A percentile compares a stretch with the other conserved stretches of the same genome.
Evolutionary conservation across 1,140 invertebrate genomes (phyloP).

Genomic region (Ephestia elutella): DNA sequence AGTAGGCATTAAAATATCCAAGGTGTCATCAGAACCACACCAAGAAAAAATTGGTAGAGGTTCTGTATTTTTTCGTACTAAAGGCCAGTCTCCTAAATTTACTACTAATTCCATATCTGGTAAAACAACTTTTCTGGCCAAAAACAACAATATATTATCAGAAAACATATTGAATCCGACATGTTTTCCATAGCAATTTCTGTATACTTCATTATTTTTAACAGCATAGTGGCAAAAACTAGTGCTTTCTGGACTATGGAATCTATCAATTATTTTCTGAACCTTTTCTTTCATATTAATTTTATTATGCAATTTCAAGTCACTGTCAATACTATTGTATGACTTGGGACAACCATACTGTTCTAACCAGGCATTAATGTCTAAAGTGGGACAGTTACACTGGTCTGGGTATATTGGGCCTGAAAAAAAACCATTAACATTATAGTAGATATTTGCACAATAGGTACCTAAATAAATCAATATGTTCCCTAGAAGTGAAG

Average conservation of each 20-base stretch:
- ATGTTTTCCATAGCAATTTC: conserved; percentile 94
- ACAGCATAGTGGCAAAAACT: conserved; percentile 95
- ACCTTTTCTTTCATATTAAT: conserved; percentile 84
- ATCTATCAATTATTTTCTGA: conserved; percentile 76
- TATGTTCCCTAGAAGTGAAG: no score
- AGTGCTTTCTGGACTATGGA: conserved; percentile 83
- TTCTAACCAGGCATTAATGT: conserved; percentile 80
- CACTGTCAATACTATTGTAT: conserved; percentile 83
- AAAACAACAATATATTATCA: conserved; percentile 89
- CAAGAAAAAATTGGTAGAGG: conserved; percentile 94
- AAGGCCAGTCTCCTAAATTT: conserved; percentile 97
- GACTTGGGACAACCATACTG: conserved; percentile 79
- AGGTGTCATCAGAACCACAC: conserved; percentile 90
- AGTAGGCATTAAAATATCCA: conserved; percentile 95
- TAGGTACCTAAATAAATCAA: no score
- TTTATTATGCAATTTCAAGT: conserved; percentile 81
- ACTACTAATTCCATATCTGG: conserved; percentile 94
- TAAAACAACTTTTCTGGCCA: conserved; percentile 87
- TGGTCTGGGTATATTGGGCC: conserved; percentile 85
- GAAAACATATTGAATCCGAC: conserved; percentile 98
- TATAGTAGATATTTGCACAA: neutral
- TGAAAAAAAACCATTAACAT: conserved; percentile 51
- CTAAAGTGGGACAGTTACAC: conserved; percentile 86
- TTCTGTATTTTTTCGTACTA: conserved; percentile 75
- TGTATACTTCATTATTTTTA: conserved; percentile 89